Evolutionary conservation across 2,888 invertebrate genomes (phyloP).

Genomic region (Stenurella melanura): DNA sequence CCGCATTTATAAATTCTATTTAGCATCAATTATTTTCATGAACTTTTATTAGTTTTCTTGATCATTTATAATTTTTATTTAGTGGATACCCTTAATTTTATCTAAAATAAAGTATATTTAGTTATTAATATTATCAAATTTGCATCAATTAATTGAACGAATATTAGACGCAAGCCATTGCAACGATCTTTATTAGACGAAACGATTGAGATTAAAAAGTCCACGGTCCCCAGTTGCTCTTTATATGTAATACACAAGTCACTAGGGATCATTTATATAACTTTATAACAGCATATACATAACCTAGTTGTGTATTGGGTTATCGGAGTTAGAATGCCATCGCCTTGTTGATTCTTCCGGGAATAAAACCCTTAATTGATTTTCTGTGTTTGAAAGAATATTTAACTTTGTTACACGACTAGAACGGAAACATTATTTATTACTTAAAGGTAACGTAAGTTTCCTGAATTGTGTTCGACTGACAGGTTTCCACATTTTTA

Average conservation of each 20-base stretch:
- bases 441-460: background rate
- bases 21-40: no score
- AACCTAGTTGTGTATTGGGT: conserved; percentile 3
- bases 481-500: background rate
- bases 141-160: background rate
- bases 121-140: no score
- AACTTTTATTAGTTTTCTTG: no score
- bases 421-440: conserved; percentile 1
- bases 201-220: conserved; percentile 12
- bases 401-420: conserved; percentile 28
- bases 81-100: no score
- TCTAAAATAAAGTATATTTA: no score
- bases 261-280: conserved; percentile 20
- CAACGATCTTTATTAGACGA: background rate
- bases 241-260: conserved; percentile 16
- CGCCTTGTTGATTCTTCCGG: background rate
- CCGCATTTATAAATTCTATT: no score
- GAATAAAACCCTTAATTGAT: conserved; percentile 33
- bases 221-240: conserved; percentile 9
- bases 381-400: conserved; percentile 29
- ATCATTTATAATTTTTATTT: no score
- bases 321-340: background rate
- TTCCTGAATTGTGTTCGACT: background rate
- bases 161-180: background rate
- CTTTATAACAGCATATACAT: conserved; percentile 21